Percentiles rank a stretch among this genome's conserved stretches.
phyloP scores from a whole-genome alignment of 1,140 invertebrate genomes.

The Brachionus calyciflorus region DNA sequence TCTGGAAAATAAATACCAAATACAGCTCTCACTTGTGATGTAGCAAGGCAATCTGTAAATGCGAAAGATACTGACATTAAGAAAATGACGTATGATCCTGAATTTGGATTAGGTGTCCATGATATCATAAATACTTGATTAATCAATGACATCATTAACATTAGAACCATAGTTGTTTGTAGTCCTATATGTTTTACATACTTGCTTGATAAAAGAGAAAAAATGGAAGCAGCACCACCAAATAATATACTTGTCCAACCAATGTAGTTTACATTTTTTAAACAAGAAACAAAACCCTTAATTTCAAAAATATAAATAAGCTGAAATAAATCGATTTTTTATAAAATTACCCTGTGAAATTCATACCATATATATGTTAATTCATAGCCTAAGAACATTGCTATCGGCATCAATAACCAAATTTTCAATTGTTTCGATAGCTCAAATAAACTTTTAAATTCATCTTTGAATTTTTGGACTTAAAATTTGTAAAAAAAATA shows the following conservation, averaged over 20 bases:
- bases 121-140: conserved; percentile 17
- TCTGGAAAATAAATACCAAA: conserved; percentile 16
- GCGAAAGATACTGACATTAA: not conserved
- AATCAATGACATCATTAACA: conserved; percentile 17
- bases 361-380: conserved; percentile 42
- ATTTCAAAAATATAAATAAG: not conserved
- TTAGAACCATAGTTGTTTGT: not conserved
- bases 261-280: conserved; percentile 19
- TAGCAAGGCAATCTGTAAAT: conserved; percentile 6
- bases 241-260: conserved; percentile 34
- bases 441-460: conserved; percentile 9
- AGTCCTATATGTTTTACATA: conserved; percentile 7
- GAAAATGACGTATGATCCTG: conserved; percentile 10
- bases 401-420: conserved; percentile 25
- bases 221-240: not conserved
- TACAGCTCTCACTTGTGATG: conserved; percentile 2
- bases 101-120: conserved; percentile 30
- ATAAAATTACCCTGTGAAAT: conserved; percentile 22
- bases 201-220: not conserved
- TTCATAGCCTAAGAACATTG: conserved; percentile 11
- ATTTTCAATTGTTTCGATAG: not conserved
- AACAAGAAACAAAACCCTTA: conserved; percentile 16
- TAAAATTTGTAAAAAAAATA: not conserved
- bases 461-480: conserved; percentile 23
- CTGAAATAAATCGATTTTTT: not conserved